Evolutionary conservation across 2,113 vertebrate genomes (phyloP).

Genomic region (Pungitius pungitius): DNA sequence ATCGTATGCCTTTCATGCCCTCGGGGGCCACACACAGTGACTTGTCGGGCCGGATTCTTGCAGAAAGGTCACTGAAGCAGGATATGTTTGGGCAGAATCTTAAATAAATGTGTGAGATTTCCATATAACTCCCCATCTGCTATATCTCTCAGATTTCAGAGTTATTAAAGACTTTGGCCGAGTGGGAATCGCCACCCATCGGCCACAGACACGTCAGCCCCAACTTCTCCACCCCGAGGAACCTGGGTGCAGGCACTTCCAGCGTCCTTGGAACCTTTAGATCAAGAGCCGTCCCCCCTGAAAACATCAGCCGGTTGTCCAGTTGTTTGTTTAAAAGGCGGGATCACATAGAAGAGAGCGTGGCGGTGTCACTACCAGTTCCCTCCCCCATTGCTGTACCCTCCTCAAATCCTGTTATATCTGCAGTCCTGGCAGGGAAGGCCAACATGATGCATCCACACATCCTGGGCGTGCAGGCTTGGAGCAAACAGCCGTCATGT

Average conservation of each 20-base stretch:
- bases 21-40: too few species aligned
- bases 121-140: not conserved
- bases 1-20: too few species aligned
- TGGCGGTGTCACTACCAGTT: not conserved
- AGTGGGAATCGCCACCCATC: not conserved
- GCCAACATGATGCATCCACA: not conserved
- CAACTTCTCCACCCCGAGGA: constrained; percentile 10
- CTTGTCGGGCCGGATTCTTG: too few species aligned
- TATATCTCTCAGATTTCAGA: constrained; percentile 25
- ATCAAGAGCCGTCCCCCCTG: constrained; percentile 26
- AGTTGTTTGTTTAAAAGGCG: constrained; percentile 5
- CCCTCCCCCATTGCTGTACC: not conserved
- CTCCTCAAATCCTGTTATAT: not conserved
- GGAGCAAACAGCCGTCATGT: not conserved
- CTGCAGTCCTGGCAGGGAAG: constrained; percentile 5
- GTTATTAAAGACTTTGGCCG: constrained; percentile 34
- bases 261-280: not conserved
- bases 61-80: not conserved
- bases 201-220: constrained; percentile 12
- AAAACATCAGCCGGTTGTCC: constrained; percentile 21
- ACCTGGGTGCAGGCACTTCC: not conserved
- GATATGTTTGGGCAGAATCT: not conserved
- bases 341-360: constrained; percentile 9
- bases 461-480: constrained; percentile 10
- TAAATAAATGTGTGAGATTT: not conserved